Evolutionary conservation across 2,888 invertebrate species (phyloP).

Genomic region (Eremobia ochroleuca): DNA sequence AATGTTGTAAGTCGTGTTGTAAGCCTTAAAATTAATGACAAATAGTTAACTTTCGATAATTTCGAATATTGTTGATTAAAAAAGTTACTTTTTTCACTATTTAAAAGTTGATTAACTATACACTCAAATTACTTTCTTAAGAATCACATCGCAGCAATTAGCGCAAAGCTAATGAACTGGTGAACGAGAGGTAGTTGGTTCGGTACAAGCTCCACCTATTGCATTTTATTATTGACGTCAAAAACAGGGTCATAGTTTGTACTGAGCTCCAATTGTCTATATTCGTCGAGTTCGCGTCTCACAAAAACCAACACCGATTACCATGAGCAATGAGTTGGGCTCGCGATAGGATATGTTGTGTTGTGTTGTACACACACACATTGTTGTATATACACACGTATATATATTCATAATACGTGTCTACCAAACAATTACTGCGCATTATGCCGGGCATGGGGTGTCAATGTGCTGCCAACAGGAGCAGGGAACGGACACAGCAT

Average conservation of each 20-base stretch:
- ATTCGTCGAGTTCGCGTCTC: neutral
- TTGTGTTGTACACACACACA: no score
- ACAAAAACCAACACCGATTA: neutral
- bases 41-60: neutral
- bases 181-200: neutral
- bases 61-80: neutral
- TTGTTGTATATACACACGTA: no score
- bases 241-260: neutral
- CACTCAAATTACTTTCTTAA: no score
- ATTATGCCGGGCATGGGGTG: constrained; percentile 61
- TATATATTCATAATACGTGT: constrained; percentile 45
- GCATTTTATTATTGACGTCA: neutral
- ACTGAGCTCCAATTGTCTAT: neutral
- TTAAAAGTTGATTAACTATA: neutral
- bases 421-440: constrained; percentile 51
- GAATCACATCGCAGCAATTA: neutral
- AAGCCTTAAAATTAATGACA: neutral
- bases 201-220: neutral
- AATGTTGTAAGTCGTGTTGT: neutral
- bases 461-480: constrained; percentile 68
- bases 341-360: constrained; percentile 28
- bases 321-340: neutral
- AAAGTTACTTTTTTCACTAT: neutral
- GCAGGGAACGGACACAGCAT: neutral
- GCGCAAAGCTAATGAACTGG: neutral